These are phyloP conservation scores for Cosmia pyralina DNA, from an alignment of 2,888 invertebrate species.

Conservation along the genomic window DNA sequence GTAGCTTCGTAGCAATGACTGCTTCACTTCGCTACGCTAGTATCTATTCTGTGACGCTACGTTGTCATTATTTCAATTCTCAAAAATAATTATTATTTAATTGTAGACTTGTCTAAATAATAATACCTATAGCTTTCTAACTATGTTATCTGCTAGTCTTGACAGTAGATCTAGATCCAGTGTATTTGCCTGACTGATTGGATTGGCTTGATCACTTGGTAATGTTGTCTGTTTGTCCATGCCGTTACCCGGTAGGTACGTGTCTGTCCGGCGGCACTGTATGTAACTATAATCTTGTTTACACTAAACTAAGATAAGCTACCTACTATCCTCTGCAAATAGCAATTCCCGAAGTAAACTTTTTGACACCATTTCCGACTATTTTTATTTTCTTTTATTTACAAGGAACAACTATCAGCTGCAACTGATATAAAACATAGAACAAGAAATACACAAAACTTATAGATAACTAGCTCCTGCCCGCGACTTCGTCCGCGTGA, in stretches of 20 bases:
- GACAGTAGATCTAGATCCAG: constrained; percentile 12
- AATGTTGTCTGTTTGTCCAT: constrained; percentile 52
- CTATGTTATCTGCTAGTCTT: neutral
- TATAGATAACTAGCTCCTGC: too few species aligned
- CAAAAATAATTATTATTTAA: neutral
- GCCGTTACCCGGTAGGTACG: constrained; percentile 18
- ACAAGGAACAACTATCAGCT: too few species aligned
- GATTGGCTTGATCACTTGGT: constrained; percentile 53
- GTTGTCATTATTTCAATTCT: too few species aligned
- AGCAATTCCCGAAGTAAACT: neutral
- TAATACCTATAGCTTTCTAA: neutral
- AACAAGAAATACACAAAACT: too few species aligned
- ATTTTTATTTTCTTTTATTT: neutral
- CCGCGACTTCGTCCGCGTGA: too few species aligned
- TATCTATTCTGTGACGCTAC: neutral
- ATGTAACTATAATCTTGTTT: constrained; percentile 5
- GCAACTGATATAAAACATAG: too few species aligned
- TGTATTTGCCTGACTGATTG: constrained; percentile 42
- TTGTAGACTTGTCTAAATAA: neutral
- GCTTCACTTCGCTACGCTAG: neutral
- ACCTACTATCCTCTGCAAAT: constrained; percentile 17
- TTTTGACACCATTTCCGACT: neutral
- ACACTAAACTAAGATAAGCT: neutral
- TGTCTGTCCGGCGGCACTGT: neutral
- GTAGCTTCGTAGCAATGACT: constrained; percentile 13